phyloP scores from a whole-genome alignment of 2,113 vertebrate genomes.

The Cryptomyrus ogoouensis region DNA sequence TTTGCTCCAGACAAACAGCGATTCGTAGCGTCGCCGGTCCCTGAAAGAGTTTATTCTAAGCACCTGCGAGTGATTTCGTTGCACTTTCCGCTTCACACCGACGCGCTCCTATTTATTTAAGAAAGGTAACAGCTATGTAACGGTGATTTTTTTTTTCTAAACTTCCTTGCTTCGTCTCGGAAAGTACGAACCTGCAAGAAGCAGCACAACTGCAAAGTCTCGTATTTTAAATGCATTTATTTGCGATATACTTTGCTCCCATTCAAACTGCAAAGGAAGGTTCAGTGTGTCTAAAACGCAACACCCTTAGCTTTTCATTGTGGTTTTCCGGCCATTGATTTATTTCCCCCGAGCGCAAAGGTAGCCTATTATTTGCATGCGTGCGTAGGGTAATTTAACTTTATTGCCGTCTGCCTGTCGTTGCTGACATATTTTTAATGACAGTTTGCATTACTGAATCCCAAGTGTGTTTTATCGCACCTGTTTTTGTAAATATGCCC shows the following conservation, averaged over 20 bases:
- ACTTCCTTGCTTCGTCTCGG: background rate
- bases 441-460: background rate
- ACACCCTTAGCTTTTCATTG: background rate
- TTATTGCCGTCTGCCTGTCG: background rate
- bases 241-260: background rate
- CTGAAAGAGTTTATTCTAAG: slow-evolving; percentile 38
- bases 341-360: background rate
- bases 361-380: slow-evolving; percentile 5
- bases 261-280: background rate
- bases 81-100: slow-evolving; percentile 16
- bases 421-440: background rate
- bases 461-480: background rate
- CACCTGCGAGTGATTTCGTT: slow-evolving; percentile 28
- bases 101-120: background rate
- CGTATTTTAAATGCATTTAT: background rate
- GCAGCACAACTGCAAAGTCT: background rate
- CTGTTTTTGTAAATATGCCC: background rate
- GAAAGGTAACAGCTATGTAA: background rate
- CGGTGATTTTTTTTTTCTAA: background rate
- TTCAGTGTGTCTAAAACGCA: background rate
- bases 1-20: slow-evolving; percentile 41
- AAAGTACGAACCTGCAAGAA: slow-evolving; percentile 1
- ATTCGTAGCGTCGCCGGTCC: slow-evolving; percentile 45
- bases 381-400: background rate
- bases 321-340: background rate